A percentile compares a stretch with the other conserved stretches of the same genome.
These are phyloP conservation scores for Rhinoderma darwinii DNA, from an alignment of 2,113 vertebrate species.

Conservation along the genomic window DNA sequence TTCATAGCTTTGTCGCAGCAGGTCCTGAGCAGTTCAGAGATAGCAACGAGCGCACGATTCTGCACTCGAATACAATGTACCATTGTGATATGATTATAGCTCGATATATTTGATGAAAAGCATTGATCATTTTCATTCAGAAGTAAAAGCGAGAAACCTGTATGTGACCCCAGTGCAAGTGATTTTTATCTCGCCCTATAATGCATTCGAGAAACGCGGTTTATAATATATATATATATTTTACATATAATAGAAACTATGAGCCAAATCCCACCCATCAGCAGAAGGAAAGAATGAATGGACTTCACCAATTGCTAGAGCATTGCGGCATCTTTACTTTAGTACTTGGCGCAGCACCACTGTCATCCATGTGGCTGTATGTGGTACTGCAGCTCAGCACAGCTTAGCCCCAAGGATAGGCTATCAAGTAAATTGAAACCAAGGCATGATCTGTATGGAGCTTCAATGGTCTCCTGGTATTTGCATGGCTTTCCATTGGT, in stretches of 20 bases:
- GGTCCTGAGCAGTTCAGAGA: not conserved
- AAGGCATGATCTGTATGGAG: too few species aligned
- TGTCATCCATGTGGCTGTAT: not conserved
- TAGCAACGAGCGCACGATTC: slow-evolving; percentile 4
- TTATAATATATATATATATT: not conserved
- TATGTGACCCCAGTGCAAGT: not conserved
- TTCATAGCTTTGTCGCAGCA: slow-evolving; percentile 24
- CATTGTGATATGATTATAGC: slow-evolving; percentile 31
- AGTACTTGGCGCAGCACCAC: not conserved
- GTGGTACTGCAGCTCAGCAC: not conserved
- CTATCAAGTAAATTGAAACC: too few species aligned
- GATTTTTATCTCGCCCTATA: not conserved
- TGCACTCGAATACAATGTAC: slow-evolving; percentile 16
- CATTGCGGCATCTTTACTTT: not conserved
- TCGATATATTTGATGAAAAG: not conserved
- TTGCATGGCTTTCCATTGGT: too few species aligned
- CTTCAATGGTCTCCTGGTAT: too few species aligned
- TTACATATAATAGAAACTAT: not conserved
- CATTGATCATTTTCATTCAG: slow-evolving; percentile 45
- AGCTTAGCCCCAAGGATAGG: too few species aligned
- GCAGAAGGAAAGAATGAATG: not conserved
- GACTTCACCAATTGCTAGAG: not conserved
- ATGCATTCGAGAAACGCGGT: not conserved
- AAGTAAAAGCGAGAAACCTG: slow-evolving; percentile 5
- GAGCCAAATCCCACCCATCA: not conserved